Percentiles rank a stretch among this genome's conserved stretches.
Evolutionary conservation across 2,797 vertebrate genomes (phyloP).

Genomic region (Hippopotamyrus pictus): DNA sequence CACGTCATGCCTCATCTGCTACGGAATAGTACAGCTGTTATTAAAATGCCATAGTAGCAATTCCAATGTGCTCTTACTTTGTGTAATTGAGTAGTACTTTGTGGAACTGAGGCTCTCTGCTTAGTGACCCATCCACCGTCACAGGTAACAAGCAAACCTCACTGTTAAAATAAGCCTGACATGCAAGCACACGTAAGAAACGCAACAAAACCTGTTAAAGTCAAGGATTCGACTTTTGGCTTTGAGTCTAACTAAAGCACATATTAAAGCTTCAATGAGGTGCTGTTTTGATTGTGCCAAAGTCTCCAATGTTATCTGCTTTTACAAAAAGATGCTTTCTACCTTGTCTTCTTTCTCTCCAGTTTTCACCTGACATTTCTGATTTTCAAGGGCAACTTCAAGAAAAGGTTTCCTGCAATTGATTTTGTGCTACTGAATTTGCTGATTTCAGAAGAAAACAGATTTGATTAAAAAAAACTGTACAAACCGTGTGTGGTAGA

Average conservation of each 20-base stretch:
- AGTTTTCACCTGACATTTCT: not conserved
- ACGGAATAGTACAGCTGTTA: not conserved
- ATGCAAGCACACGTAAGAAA: not conserved
- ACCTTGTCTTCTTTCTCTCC: not conserved
- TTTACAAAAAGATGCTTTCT: not conserved
- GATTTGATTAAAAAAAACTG: conserved; percentile 12
- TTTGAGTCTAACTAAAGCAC: not conserved
- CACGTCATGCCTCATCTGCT: not conserved
- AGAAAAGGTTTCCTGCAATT: conserved; percentile 14
- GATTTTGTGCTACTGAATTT: conserved; percentile 12
- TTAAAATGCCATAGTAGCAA: conserved; percentile 6
- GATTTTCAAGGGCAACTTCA: conserved; percentile 14
- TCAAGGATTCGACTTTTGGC: not conserved
- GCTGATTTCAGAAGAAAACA: conserved; percentile 10
- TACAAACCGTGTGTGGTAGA: not conserved
- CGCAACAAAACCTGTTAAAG: not conserved
- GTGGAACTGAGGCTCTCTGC: not conserved
- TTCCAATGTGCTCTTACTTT: not conserved
- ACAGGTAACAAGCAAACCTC: not conserved
- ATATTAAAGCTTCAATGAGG: not conserved
- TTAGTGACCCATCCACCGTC: not conserved
- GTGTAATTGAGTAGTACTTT: not conserved
- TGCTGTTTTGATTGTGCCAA: not conserved
- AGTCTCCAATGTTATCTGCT: not conserved
- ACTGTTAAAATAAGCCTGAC: not conserved